Base-by-base conservation (phyloP, 2,797 vertebrate genomes). In the Lutra lutra region DNA sequence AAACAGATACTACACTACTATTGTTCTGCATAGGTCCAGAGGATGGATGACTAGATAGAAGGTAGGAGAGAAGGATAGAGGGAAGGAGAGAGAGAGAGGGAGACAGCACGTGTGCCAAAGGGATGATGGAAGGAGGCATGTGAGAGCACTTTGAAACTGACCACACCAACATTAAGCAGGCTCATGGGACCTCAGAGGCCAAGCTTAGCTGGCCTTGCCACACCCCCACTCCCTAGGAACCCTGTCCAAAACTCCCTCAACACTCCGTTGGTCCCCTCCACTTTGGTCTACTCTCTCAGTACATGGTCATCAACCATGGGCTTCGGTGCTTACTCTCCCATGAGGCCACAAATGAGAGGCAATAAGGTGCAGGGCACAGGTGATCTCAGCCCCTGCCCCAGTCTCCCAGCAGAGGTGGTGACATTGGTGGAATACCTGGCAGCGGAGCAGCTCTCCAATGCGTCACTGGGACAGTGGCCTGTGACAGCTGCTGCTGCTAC, bases 251-350 rank as follows among this genome's bases (percentile, higher is more conserved):
- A 18, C 86, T 97, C 89, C 64, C 62, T 88, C 35, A 72, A 79
- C 90, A 56, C 7, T 38, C 14, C 54, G n/a, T n/a, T n/a, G n/a
- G n/a, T n/a, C n/a, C n/a, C n/a, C n/a, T n/a, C n/a, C n/a, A n/a
- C n/a, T n/a, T n/a, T n/a, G n/a, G n/a, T n/a, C n/a, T n/a, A n/a
- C n/a, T n/a, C n/a, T n/a, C n/a, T n/a, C 46, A 98, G 98, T 89
- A 98, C 98, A 98, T 99, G 99, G 98, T 99, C 98, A 94, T 64
- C 95, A 92, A 48, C 51, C 78, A 99, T 99, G 99, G 99, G 99
- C 58, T 91, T 20, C 84, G 97, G 97, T 98, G 96, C 95, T 58
- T 73, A 97, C 27, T 56, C 68, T n/a, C 21, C 11, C 43, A 35
- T 4, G 15, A 80, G 86, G 91, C 80, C 48, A 8, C 99, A 98